A percentile compares a stretch with the other conserved stretches of the same genome.
Evolutionary conservation across 2,888 invertebrate genomes (phyloP).

Genomic region (Plusia festucae): DNA sequence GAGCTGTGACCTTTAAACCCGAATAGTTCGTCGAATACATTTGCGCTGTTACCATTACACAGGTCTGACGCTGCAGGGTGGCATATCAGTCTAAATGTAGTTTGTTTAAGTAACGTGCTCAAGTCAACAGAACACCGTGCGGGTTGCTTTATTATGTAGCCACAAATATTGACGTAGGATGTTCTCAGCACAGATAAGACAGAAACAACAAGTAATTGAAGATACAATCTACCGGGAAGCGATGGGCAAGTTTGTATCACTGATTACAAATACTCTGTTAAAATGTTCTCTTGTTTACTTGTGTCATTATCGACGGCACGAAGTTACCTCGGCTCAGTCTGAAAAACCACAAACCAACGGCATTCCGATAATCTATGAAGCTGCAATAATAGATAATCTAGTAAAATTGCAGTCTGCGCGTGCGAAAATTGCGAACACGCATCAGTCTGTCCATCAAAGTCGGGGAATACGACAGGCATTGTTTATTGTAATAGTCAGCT

Average conservation of each 20-base stretch:
- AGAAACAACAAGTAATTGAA: conserved; percentile 79
- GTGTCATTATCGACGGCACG: conserved; percentile 71
- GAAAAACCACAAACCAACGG: conserved; percentile 57
- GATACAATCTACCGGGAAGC: conserved; percentile 72
- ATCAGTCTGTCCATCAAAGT: conserved; percentile 27
- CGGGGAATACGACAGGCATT: conserved; percentile 19
- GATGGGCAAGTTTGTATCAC: conserved; percentile 76
- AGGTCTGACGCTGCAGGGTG: conserved; percentile 52
- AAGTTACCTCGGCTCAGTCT: conserved; percentile 32
- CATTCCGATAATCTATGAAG: conserved; percentile 72
- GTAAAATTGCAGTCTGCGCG: conserved; percentile 73
- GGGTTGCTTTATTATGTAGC: conserved; percentile 69
- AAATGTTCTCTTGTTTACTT: conserved; percentile 78
- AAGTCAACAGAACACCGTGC: conserved; percentile 63
- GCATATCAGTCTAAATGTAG: conserved; percentile 54
- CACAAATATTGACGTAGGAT: conserved; percentile 84
- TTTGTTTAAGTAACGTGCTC: conserved; percentile 58
- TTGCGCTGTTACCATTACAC: conserved; percentile 40
- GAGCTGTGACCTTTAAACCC: too few relatives aligned
- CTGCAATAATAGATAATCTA: conserved; percentile 78
- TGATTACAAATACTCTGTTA: conserved; percentile 78
- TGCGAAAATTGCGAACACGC: conserved; percentile 71
- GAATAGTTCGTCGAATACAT: conserved; percentile 58
- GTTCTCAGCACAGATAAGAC: conserved; percentile 75
- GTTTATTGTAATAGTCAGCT: conserved; percentile 19